Evolutionary conservation across 2,113 vertebrate species (phyloP), one percentile per base, ranked within the genome.

Genomic region (Pithys albifrons): DNA sequence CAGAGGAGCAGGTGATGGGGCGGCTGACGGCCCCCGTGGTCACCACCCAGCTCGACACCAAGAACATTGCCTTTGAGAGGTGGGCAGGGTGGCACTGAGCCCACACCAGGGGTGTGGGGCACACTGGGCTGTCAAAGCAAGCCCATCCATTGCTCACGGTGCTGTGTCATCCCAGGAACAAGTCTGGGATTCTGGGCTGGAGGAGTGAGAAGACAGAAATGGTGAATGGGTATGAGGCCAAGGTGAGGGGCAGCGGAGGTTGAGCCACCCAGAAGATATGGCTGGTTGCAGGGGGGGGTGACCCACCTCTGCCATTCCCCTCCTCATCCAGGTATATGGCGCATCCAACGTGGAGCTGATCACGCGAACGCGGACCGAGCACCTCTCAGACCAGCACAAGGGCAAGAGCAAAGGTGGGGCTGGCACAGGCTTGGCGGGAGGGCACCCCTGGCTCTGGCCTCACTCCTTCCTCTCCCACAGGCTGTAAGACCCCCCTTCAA

Each of bases 41-140:
- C 92, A 99, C 99, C 93, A 99, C 99, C 0, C 99, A 99, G 97
- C 98, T 99, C 14, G 99, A 99, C 96, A 99, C 99, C 66, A 99
- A 98, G 97, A 99, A 99, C 97, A 99, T 99, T 57, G 98, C 99
- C 93, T 99, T 99, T 1, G 99, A 99, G 98, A 99, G 99, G 99
- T 99, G 95, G 95, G 98, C 59, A 52, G 46, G 66, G 58, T 9
- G 3, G 62, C 43, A 33, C 61, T 0, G 4, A 41, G 61, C 9
- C 33, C 54, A 2, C 2, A 6, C 64, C 0, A 0, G 5, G 24
- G 49, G 11, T 35, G 49, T 10, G 33, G 10, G 24, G 1, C 31
- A 10, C 29, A 24, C 23, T 1, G 6, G 71, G 49, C 41, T 80
- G 35, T 37, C 48, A 2, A 2, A 46, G 33, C 1, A 1, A 45